These are phyloP conservation scores for Rynchops niger DNA, from an alignment of 2,113 vertebrate genomes.

Conservation along the genomic window DNA sequence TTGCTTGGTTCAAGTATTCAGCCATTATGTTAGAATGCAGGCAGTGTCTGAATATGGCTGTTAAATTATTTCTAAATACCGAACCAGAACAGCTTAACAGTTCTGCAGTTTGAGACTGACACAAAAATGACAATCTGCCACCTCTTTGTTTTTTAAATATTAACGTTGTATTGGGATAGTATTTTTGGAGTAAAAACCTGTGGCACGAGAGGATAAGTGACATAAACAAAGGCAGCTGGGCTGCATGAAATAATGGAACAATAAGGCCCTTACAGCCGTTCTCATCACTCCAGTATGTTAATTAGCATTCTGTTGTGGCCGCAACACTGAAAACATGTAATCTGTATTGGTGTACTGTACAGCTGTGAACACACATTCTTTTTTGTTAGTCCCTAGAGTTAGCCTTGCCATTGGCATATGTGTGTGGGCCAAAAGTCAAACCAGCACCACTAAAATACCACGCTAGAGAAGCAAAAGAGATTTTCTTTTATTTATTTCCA, in stretches of 20 bases:
- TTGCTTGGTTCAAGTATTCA: constrained; percentile 80
- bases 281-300: constrained; percentile 86
- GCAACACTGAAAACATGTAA: constrained; percentile 86
- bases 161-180: constrained; percentile 84
- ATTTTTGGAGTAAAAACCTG: constrained; percentile 85
- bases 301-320: constrained; percentile 88
- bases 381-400: constrained; percentile 84
- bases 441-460: constrained; percentile 73
- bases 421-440: constrained; percentile 84
- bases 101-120: constrained; percentile 83
- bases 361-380: constrained; percentile 86
- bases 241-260: constrained; percentile 87
- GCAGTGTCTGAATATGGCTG: constrained; percentile 81
- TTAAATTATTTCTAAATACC: constrained; percentile 88
- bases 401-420: constrained; percentile 82
- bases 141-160: constrained; percentile 88
- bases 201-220: constrained; percentile 86
- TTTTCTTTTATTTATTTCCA: constrained; percentile 67
- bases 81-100: constrained; percentile 84
- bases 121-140: constrained; percentile 85
- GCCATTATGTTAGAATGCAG: constrained; percentile 84
- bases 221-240: constrained; percentile 88
- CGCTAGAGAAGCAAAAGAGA: constrained; percentile 63
- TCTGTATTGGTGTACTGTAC: constrained; percentile 87
- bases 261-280: constrained; percentile 83